Percentiles rank a stretch among this genome's conserved stretches.
These are phyloP conservation scores for Meliscaeva auricollis DNA, from an alignment of 2,888 invertebrate genomes.

Conservation along the genomic window DNA sequence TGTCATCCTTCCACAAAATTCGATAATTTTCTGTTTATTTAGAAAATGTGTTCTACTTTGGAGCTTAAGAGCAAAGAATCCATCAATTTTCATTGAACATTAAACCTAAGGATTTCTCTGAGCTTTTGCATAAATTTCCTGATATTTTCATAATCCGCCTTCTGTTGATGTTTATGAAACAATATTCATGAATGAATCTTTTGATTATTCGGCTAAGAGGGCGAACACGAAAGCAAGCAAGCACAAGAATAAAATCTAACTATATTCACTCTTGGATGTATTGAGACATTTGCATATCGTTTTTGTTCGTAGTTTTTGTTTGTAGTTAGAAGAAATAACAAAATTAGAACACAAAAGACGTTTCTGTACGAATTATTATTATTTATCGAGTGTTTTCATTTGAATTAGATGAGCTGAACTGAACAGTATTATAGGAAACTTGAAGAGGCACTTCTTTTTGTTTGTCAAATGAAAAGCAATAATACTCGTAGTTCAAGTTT, in stretches of 20 bases:
- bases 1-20: not conserved
- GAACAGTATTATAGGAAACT: not conserved
- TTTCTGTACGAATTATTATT: constrained; percentile 13
- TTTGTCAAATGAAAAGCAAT: not conserved
- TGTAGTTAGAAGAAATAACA: not conserved
- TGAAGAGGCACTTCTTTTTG: not conserved
- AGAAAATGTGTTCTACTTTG: constrained; percentile 16
- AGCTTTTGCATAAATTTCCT: constrained; percentile 60
- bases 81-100: constrained; percentile 36
- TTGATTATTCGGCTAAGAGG: not conserved
- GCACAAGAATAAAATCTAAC: not conserved
- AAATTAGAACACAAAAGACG: constrained; percentile 20
- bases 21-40: constrained; percentile 24
- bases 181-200: constrained; percentile 53
- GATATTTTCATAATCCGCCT: constrained; percentile 49
- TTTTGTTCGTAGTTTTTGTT: not conserved
- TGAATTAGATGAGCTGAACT: not conserved
- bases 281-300: constrained; percentile 26
- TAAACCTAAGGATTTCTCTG: constrained; percentile 38
- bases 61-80: not conserved
- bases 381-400: constrained; percentile 6
- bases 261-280: not conserved
- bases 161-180: constrained; percentile 41
- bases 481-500: not conserved
- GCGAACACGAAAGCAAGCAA: not conserved